A percentile compares a stretch with the other conserved stretches of the same genome.
These are phyloP conservation scores for Elymnias hypermnestra DNA, from an alignment of 1,140 invertebrate species.

Conservation along the genomic window DNA sequence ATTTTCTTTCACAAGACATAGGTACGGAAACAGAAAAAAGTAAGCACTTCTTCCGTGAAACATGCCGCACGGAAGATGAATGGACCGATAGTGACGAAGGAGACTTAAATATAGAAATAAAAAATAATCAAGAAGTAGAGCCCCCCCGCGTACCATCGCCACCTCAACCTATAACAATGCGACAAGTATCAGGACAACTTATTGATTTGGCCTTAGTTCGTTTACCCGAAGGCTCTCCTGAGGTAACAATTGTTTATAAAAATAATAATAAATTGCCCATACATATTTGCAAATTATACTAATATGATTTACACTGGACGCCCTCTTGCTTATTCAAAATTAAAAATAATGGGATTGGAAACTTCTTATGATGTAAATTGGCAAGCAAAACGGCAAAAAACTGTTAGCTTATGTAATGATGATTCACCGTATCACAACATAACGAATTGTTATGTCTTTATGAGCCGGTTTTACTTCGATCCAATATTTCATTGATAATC, in stretches of 20 bases:
- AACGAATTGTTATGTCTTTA: neutral
- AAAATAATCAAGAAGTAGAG: constrained; percentile 22
- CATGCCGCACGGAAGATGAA: constrained; percentile 78
- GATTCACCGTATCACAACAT: neutral
- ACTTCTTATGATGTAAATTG: too few species aligned
- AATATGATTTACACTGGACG: too few species aligned
- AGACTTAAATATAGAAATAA: constrained; percentile 28
- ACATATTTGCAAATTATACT: too few species aligned
- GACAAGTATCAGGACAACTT: constrained; percentile 58
- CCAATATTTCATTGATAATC: too few species aligned
- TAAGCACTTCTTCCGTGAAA: constrained; percentile 73
- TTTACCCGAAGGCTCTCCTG: constrained; percentile 69
- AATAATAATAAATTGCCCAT: too few species aligned
- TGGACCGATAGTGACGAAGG: constrained; percentile 73
- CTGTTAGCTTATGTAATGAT: neutral
- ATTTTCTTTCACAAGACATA: too few species aligned
- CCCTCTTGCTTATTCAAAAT: too few species aligned
- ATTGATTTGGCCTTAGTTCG: constrained; percentile 60
- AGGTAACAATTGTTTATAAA: constrained; percentile 43
- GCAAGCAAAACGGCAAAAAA: too few species aligned
- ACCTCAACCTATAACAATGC: constrained; percentile 50
- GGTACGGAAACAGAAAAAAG: too few species aligned
- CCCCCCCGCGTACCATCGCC: constrained; percentile 30
- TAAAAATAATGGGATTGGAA: too few species aligned
- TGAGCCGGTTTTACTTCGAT: too few species aligned